Conservation (phyloP, 2,797 vertebrate genomes). For the Antennarius maculatus region DNA sequence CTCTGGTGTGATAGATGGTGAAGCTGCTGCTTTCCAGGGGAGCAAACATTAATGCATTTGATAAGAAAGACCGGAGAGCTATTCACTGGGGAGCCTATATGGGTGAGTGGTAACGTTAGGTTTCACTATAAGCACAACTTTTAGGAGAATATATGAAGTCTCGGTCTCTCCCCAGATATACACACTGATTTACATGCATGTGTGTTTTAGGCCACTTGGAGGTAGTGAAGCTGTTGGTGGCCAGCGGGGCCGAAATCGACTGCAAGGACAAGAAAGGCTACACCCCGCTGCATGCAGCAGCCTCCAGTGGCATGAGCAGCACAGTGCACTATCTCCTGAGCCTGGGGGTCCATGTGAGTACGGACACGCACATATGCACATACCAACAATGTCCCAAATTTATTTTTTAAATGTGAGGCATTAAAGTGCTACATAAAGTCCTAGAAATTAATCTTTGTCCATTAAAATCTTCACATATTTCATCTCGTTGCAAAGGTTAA, state of each 20-base stretch:
- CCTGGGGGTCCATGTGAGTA: constrained; percentile 91
- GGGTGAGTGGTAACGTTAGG: constrained; percentile 80
- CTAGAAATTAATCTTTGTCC: not conserved
- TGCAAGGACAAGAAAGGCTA: constrained; percentile 98
- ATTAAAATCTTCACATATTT: not conserved
- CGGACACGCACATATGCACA: constrained; percentile 3
- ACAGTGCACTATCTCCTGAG: constrained; percentile 94
- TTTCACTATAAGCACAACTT: not conserved
- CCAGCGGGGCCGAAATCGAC: constrained; percentile 92
- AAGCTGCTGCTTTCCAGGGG: constrained; percentile 94
- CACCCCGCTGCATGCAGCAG: constrained; percentile 93
- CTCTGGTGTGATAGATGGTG: constrained; percentile 87
- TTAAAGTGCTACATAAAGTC: not conserved
- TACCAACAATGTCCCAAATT: not conserved
- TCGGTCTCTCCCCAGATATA: not conserved
- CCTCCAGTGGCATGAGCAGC: constrained; percentile 95
- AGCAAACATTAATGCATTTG: constrained; percentile 97
- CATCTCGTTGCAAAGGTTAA: constrained; percentile 84
- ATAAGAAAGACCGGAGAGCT: constrained; percentile 96
- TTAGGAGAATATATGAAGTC: not conserved
- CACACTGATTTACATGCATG: not conserved
- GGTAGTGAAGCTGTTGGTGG: constrained; percentile 92
- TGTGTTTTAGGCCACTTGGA: constrained; percentile 89
- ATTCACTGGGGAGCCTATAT: constrained; percentile 98
- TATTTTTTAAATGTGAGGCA: not conserved